Base-by-base conservation (phyloP, 2,888 invertebrate species). In the Ypsolopha scabrella region DNA sequence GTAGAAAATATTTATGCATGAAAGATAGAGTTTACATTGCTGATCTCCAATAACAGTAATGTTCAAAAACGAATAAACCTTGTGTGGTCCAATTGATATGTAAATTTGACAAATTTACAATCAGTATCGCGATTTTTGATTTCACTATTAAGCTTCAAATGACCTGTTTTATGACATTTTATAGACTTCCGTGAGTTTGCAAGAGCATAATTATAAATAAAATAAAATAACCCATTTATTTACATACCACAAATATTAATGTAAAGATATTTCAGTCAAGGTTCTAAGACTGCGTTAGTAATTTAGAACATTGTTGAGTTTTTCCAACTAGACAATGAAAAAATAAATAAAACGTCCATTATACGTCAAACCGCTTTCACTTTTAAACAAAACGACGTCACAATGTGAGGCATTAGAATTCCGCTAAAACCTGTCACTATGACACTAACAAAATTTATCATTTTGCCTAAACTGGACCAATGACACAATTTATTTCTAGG, bases 71-170 rank as follows among this genome's bases (percentile, higher is more conserved):
- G 70, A 67, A 72, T 70, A 65, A 70, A 68, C 70, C 61, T 63
- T 54, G 58, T 61, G 57, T 64, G 61, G 55, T 65, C 59, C 54
- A 68, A 73, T 75, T 72, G 60, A 67, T 60, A 79, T 80, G 78
- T 65, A 75, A 82, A 81, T 80, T 71, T 65, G 62, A 3, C 67
- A 70, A 70, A 76, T 80, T 79, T 72, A 79, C 67, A 80, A 80
- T 74, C 75, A 69, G 71, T 73, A 72, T 69, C 63, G 59, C 58
- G 57, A 74, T 75, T 72, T 73, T 73, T 64, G 63, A 68, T 75
- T 75, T 78, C 76, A 80, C 70, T 65, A 62, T 34, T 3, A 46
- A 9, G 46, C 9, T 35, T 7, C 34, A 33, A 46, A 46, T 46
- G 9, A 46, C 4, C n/a, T 33, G 34, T 10, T 35, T 46, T 46